Conservation (phyloP, 2,113 vertebrate species). For the Urocolius indicus region DNA sequence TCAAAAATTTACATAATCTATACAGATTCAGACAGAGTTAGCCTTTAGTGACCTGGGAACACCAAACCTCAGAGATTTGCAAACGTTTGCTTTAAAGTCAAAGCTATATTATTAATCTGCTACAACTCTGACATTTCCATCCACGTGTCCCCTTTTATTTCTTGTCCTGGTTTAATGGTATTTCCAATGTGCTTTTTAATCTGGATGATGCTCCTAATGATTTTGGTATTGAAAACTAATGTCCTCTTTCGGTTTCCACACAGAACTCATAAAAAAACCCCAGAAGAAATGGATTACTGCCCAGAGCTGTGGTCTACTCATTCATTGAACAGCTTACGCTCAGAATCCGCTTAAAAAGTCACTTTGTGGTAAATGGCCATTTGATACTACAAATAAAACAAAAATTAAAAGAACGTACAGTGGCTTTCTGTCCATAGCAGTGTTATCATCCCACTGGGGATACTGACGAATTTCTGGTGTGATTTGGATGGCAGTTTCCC, state of each 20-base stretch:
- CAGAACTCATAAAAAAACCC: constrained; percentile 1
- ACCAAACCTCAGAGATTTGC: not conserved
- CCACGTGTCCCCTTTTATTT: not conserved
- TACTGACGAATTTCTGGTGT: not conserved
- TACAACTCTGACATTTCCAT: not conserved
- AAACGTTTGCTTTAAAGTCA: constrained; percentile 26
- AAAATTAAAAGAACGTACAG: not conserved
- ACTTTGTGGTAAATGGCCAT: constrained; percentile 43
- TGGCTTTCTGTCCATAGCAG: not conserved
- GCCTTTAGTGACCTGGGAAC: constrained; percentile 33
- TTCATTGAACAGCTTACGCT: constrained; percentile 53
- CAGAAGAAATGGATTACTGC: constrained; percentile 56
- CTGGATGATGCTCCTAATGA: constrained; percentile 25
- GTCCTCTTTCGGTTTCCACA: not conserved
- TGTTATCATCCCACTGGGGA: not conserved
- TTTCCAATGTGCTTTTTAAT: constrained; percentile 30
- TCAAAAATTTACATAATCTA: constrained; percentile 62
- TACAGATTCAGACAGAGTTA: constrained; percentile 21
- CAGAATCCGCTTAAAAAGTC: constrained; percentile 62
- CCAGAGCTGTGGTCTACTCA: constrained; percentile 33
- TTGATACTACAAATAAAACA: constrained; percentile 56
- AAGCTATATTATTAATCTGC: not conserved
- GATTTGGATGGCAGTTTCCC: not conserved
- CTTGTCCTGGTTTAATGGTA: not conserved
- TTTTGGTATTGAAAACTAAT: constrained; percentile 33